Conservation (phyloP, 2,113 vertebrate genomes). For the Stigmatopora nigra region DNA sequence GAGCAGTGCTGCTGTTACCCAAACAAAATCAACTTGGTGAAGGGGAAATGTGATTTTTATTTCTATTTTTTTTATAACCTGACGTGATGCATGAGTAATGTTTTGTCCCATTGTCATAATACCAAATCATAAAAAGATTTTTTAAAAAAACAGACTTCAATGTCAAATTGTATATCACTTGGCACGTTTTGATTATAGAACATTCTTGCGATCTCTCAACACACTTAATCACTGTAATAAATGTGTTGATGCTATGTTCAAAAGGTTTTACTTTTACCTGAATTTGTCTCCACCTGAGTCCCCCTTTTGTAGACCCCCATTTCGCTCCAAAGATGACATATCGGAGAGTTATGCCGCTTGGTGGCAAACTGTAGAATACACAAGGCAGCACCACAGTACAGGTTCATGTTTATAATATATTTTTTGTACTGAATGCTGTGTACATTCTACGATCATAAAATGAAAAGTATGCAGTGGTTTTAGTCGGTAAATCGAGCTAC, state of each 20-base stretch:
- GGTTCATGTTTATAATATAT: neutral
- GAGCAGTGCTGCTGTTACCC: neutral
- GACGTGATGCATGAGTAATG: neutral
- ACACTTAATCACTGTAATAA: neutral
- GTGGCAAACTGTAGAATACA: neutral
- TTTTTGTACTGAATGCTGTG: no score
- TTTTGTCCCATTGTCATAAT: neutral
- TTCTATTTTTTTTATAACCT: neutral
- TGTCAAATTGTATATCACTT: neutral
- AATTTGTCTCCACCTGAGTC: slow-evolving; percentile 32
- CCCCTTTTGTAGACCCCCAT: slow-evolving; percentile 22
- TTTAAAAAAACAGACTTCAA: neutral
- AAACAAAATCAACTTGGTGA: neutral
- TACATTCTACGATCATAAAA: neutral
- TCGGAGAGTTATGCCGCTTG: slow-evolving; percentile 12
- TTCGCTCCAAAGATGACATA: slow-evolving; percentile 47
- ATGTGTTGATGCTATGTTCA: neutral
- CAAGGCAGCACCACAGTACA: neutral
- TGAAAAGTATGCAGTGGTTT: neutral
- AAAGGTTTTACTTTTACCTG: slow-evolving; percentile 50
- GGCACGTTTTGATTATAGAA: neutral
- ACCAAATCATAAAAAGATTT: neutral
- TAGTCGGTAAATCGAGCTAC: neutral
- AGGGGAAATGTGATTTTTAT: neutral
- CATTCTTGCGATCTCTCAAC: neutral